Percentiles rank a stretch among this genome's conserved stretches.
Conservation (phyloP, 2,113 vertebrate species). For the Tautogolabrus adspersus region DNA sequence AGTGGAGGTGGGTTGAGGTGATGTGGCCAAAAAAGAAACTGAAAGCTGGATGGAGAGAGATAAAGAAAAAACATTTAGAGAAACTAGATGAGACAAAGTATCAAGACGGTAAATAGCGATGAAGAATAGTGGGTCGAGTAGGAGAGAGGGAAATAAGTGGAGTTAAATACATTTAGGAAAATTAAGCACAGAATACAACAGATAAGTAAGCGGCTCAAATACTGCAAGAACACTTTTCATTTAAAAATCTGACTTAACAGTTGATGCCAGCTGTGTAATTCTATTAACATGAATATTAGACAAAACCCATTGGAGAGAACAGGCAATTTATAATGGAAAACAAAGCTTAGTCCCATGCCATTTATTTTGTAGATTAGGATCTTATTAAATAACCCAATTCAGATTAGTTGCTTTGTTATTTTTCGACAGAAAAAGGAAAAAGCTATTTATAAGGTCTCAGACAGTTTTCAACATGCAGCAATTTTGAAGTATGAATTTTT, state of each 20-base stretch:
- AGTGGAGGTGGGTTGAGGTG: too few relatives aligned
- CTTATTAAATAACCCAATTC: background rate
- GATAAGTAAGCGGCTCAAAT: constrained; percentile 20
- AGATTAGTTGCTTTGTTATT: too few relatives aligned
- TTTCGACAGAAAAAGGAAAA: too few relatives aligned
- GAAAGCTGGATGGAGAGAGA: background rate
- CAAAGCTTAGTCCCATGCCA: background rate
- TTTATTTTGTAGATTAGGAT: background rate
- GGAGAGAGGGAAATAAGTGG: constrained; percentile 9
- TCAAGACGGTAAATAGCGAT: constrained; percentile 23
- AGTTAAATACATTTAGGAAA: constrained; percentile 11
- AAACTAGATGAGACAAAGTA: constrained; percentile 15
- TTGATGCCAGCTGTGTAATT: constrained; percentile 40
- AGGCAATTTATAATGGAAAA: background rate
- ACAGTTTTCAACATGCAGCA: too few relatives aligned
- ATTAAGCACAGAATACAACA: constrained; percentile 5
- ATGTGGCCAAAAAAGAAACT: constrained; percentile 31
- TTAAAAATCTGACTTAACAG: constrained; percentile 43
- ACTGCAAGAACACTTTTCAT: constrained; percentile 22
- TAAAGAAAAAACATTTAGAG: background rate
- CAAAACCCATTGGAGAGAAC: background rate
- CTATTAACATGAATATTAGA: constrained; percentile 24
- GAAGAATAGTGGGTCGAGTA: background rate
- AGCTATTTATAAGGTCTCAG: too few relatives aligned
- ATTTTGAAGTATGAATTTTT: too few relatives aligned